Evolutionary conservation across 2,113 vertebrate species (phyloP).

Genomic region (Elaphurus davidianus): DNA sequence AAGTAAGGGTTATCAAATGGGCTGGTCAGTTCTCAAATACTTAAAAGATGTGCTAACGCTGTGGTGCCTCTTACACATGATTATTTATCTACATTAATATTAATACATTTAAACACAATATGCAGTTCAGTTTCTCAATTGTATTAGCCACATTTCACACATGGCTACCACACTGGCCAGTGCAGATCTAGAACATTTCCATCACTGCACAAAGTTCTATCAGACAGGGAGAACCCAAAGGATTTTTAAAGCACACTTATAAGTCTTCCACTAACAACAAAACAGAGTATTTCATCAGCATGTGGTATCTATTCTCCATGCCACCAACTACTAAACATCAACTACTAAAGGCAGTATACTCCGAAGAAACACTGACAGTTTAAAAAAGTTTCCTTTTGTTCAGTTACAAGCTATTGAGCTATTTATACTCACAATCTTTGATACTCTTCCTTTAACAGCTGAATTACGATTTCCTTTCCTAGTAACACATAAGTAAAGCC

Average conservation of each 20-base stretch:
- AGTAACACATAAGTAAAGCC: not conserved
- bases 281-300: not conserved
- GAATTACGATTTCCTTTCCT: not conserved
- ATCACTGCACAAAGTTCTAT: not conserved
- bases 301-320: not conserved
- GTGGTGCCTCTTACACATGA: not conserved
- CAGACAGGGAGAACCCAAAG: not conserved
- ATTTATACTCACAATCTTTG: not conserved
- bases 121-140: constrained; percentile 16
- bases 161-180: not conserved
- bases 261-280: not conserved
- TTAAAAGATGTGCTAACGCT: not conserved
- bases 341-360: not conserved
- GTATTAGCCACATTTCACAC: not conserved
- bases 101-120: not conserved
- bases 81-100: not conserved
- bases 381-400: not conserved
- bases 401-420: not conserved
- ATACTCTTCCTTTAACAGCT: not conserved
- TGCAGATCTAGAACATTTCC: not conserved
- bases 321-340: not conserved
- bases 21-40: not conserved
- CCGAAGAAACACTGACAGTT: not conserved
- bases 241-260: not conserved
- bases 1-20: not conserved